Conservation (phyloP, 2,888 invertebrate genomes). For the Sarcophaga caerulescens region DNA sequence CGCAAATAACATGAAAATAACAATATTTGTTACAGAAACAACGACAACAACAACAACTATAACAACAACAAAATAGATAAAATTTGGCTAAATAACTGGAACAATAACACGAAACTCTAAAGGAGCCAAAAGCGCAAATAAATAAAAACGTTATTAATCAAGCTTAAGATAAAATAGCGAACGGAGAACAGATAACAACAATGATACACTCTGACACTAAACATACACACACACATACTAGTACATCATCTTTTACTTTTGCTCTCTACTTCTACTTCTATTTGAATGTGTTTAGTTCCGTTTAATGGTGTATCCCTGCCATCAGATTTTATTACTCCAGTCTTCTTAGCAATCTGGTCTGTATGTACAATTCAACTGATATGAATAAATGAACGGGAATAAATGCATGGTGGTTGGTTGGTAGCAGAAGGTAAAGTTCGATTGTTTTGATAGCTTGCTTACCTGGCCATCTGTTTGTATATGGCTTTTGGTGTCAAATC, state of each 20-base stretch:
- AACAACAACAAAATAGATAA: neutral
- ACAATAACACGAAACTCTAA: slow-evolving; percentile 38
- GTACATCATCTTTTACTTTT: slow-evolving; percentile 26
- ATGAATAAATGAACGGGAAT: slow-evolving; percentile 30
- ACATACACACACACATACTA: slow-evolving; percentile 36
- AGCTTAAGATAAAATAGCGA: slow-evolving; percentile 47
- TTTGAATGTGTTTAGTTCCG: too few relatives aligned
- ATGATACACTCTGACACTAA: slow-evolving; percentile 34
- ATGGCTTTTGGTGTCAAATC: slow-evolving; percentile 28
- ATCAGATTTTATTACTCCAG: neutral
- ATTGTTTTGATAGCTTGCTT: neutral
- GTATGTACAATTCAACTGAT: neutral
- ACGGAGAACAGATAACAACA: slow-evolving; percentile 11
- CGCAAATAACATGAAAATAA: slow-evolving; percentile 34
- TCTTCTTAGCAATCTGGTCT: too few relatives aligned
- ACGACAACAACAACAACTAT: neutral
- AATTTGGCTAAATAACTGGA: slow-evolving; percentile 30
- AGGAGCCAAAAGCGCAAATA: neutral
- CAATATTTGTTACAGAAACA: slow-evolving; percentile 9
- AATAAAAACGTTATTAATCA: slow-evolving; percentile 65
- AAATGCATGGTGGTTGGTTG: slow-evolving; percentile 32
- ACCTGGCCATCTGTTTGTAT: slow-evolving; percentile 53
- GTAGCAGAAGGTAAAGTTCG: slow-evolving; percentile 1
- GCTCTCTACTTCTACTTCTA: neutral
- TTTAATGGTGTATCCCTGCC: slow-evolving; percentile 9